These are phyloP conservation scores for Dipodomys merriami DNA, from an alignment of 2,113 vertebrate species.

Conservation along the genomic window DNA sequence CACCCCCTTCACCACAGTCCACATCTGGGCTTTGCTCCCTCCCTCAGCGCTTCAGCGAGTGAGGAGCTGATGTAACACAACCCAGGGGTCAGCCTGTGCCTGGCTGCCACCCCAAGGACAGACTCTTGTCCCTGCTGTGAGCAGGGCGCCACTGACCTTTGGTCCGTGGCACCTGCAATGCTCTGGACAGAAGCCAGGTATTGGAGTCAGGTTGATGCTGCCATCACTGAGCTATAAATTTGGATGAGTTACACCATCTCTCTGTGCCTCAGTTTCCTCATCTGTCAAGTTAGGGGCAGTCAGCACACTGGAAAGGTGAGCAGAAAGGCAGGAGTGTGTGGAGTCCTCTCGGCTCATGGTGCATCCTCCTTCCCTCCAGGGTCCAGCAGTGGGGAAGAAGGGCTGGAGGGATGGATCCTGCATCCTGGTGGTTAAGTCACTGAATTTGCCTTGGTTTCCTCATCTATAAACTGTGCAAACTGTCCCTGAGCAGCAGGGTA, in stretches of 20 bases:
- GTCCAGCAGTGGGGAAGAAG: fast-evolving
- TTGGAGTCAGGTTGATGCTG: neutral
- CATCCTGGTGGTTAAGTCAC: fast-evolving
- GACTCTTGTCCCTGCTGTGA: neutral
- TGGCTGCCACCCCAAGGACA: neutral
- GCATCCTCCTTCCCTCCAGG: too few relatives aligned
- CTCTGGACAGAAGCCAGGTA: neutral
- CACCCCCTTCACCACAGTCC: neutral
- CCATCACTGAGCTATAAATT: neutral
- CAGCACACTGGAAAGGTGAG: neutral
- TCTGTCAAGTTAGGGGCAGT: neutral
- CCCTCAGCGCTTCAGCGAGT: neutral
- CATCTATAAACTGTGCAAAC: neutral
- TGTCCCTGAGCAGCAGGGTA: neutral
- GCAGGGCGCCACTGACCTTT: neutral
- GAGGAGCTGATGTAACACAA: neutral
- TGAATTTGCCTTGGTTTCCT: neutral
- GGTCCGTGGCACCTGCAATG: neutral
- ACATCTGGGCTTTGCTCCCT: neutral
- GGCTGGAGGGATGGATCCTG: too few relatives aligned
- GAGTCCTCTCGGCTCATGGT: fast-evolving
- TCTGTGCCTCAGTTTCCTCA: neutral
- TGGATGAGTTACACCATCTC: neutral
- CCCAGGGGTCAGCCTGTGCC: neutral
- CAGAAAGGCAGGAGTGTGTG: fast-evolving